A percentile compares a stretch with the other conserved stretches of the same genome.
phyloP scores from a whole-genome alignment of 1,140 invertebrate genomes.

The Leptinotarsa lineolata region DNA sequence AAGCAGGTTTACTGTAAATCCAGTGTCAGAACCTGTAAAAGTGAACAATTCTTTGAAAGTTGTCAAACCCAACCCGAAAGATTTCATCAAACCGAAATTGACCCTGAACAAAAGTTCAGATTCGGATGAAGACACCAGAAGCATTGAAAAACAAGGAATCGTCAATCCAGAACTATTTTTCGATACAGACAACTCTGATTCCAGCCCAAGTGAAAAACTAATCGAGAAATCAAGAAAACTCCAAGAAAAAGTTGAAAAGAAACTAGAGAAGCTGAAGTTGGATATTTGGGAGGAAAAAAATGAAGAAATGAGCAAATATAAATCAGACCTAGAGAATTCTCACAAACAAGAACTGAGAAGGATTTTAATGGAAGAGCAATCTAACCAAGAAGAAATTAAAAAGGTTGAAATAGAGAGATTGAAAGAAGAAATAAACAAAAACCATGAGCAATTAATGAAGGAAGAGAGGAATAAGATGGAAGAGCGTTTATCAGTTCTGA shows the following conservation, averaged over 20 bases:
- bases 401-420: conserved; percentile 56
- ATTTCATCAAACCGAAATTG: conserved; percentile 62
- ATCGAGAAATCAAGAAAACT: conserved; percentile 53
- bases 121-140: conserved; percentile 62
- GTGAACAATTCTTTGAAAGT: conserved; percentile 50
- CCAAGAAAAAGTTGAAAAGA: conserved; percentile 60
- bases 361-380: conserved; percentile 57
- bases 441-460: conserved; percentile 56
- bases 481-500: conserved; percentile 57
- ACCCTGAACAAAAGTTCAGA: conserved; percentile 60
- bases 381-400: conserved; percentile 55
- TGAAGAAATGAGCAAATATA: conserved; percentile 54
- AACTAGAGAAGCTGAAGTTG: conserved; percentile 56
- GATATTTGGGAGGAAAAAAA: conserved; percentile 52
- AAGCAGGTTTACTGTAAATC: conserved; percentile 32
- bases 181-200: conserved; percentile 39
- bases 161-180: conserved; percentile 38
- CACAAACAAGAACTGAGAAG: conserved; percentile 62
- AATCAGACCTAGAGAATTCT: conserved; percentile 57
- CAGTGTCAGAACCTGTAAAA: conserved; percentile 27
- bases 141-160: conserved; percentile 54
- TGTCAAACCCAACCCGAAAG: conserved; percentile 60
- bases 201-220: conserved; percentile 44
- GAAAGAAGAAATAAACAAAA: conserved; percentile 53
- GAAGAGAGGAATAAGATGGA: conserved; percentile 55